phyloP scores from a whole-genome alignment of 2,888 invertebrate genomes.

The Drosophila meridiana region DNA sequence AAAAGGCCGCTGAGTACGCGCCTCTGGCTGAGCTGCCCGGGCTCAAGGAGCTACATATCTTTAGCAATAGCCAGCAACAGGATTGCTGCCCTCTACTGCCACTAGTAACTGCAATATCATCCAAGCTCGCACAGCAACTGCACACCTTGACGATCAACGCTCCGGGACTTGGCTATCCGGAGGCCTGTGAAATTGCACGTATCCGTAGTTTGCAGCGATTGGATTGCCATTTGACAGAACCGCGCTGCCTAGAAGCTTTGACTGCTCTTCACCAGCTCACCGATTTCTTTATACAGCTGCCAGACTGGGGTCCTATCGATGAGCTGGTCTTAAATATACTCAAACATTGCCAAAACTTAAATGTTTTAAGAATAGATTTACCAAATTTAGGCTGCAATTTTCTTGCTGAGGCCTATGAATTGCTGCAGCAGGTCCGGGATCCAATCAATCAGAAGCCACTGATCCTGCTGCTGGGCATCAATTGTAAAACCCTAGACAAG shows the following conservation, averaged over 20 bases:
- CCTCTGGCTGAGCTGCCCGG: constrained; percentile 17
- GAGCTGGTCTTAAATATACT: constrained; percentile 17
- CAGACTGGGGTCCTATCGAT: constrained; percentile 14
- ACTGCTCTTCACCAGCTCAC: constrained; percentile 3
- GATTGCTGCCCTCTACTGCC: constrained; percentile 21
- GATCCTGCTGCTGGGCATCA: constrained; percentile 13
- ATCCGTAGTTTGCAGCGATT: constrained; percentile 13
- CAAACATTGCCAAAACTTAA: constrained; percentile 15
- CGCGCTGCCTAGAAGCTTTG: constrained; percentile 18
- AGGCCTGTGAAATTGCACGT: constrained; percentile 22
- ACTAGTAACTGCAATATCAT: constrained; percentile 16
- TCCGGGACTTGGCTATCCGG: constrained; percentile 22
- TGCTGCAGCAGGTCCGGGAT: constrained; percentile 17
- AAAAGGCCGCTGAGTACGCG: constrained; percentile 24
- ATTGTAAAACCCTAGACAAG: background rate
- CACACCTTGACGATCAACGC: constrained; percentile 15
- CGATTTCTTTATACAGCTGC: constrained; percentile 16
- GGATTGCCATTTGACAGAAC: constrained; percentile 18
- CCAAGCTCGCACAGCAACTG: constrained; percentile 21
- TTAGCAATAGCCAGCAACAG: background rate
- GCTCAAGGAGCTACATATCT: constrained; percentile 16
- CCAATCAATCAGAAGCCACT: constrained; percentile 6
- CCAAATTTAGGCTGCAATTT: constrained; percentile 13
- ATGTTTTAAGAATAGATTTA: constrained; percentile 20
- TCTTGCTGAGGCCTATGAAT: constrained; percentile 2